Base-by-base conservation (phyloP, 2,888 invertebrate species). In the Pyrocoelia pectoralis region DNA sequence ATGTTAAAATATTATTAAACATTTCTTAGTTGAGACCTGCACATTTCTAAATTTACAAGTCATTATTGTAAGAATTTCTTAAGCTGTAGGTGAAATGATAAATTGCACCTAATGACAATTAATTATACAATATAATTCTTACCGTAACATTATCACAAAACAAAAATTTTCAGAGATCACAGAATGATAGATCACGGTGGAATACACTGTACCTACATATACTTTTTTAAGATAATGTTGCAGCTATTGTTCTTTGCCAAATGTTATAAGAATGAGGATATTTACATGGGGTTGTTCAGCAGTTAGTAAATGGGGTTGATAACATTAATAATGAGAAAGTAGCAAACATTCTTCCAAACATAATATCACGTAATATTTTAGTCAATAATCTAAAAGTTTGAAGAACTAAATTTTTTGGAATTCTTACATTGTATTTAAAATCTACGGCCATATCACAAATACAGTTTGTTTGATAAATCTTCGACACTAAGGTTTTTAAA, bases 371-470 rank as follows among this genome's bases (percentile, higher is more conserved):
- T 29, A 55, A 41, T 50, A 49, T 13, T 58, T 40, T 53, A 49
- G 57, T 40, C 48, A 41, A n/a, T n/a, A n/a, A 48, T 57, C 48
- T 52, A 46, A n/a, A 48, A 49, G 33, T 53, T 33, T 52, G 29
- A 12, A 17, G 51, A 50, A n/a, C 28, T 53, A 58, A 40, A 17
- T 43, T 14, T 17, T 54, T 57, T 43, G 52, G 24, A 52, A 52
- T 41, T 51, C 43, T 41, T 24, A 18, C 54, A 59, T 9, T 50
- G 17, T 51, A 14, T 59, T 41, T 51, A 43, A 59, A 63, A 54
- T 58, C 14, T 63, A 63, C 13, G 14, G 48, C 54, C 18, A 24
- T 55, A 64, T 59, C 55, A 64, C 59, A 55, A 41, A 49, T 38
- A 56, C 48, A 46, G 50, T 29, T 12, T 33, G 15, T 41, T 46